Evolutionary conservation across 2,113 vertebrate species (phyloP), one percentile per base, ranked within the genome.

Genomic region (Hystrix brachyura): DNA sequence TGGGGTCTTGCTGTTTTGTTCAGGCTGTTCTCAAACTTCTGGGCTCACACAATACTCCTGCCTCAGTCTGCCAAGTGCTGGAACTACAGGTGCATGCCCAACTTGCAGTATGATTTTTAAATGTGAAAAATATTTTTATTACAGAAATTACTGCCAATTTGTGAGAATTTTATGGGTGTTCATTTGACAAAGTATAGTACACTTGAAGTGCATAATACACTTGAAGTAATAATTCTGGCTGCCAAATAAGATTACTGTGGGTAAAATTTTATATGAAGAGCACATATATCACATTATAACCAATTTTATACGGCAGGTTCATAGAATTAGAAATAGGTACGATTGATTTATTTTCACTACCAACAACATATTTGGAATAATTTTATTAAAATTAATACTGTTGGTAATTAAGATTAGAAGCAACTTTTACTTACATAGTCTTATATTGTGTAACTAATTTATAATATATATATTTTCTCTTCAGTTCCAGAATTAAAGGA

Each of bases 91-190:
- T 55, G 8, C 9, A 34, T 34, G 29, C 48, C 27, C 29, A 34
- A 15, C 29, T 27, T 87, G 21, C 12, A 88, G 27, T 89, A 62
- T 93, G 10, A n/a, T 93, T 71, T 94, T 95, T 64, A 91, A 94
- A 53, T 91, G n/a, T 67, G 82, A 94, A 96, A 87, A 94, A 72
- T 91, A 72, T 85, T 94, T 92, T 96, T 9, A 12, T 88, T 94
- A 25, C 14, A 95, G 78, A 94, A 89, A 82, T 83, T 65, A 53
- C 76, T 95, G 74, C 13, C 21, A 84, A 94, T 29, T 76, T 95
- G 9, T 78, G 23, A 76, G 32, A 74, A 65, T 87, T 94, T 74
- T 94, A 59, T 93, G 72, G 6, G 72, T 93, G 0, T 86, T 95
- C 10, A 59, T 65, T 90, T 89, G 79, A 32, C 14, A 80, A 84